Evolutionary conservation across 1,140 invertebrate species (phyloP), one percentile per base, ranked within the genome.

Genomic region (Uloborus diversus): DNA sequence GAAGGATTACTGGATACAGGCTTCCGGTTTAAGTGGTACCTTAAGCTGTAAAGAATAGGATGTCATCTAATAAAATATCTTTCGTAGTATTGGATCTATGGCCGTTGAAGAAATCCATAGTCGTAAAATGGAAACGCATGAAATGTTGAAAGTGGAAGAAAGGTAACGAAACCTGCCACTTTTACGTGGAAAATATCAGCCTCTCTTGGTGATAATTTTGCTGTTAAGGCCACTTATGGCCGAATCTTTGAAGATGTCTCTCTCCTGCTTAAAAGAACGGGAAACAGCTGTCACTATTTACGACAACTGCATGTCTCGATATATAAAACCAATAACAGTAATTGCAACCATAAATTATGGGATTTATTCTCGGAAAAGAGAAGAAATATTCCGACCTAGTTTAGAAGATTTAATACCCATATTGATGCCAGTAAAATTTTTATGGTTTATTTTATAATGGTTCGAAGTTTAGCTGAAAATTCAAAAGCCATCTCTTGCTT

Each of bases 171-270:
- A 57, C 57, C 68, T 37, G 53, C 68, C 53, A 70, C 68, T 37
- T 57, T 56, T 33, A 70, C 30, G 68, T 49, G 49, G 30, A 70
- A 70, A 70, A 56, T 70, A 57, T 37, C 49, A 56, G 20, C 30
- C 49, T 32, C 25, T 23, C 28, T 57, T 25, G 51, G 37, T 53
- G 68, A 70, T 70, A 70, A 70, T 70, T 70, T 70, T 56, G 49
- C 51, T 70, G 68, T 70, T 70, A 70, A 70, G 68, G 33, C 49
- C 68, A 70, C 68, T 70, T 70, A 70, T 53, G 30, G 68, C 32
- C 37, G 30, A 28, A 53, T 57, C 68, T 37, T 70, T 53, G 57
- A 70, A 70, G 53, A 70, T 57, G 53, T 56, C 53, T 70, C 37
- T 57, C 25, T 20, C 35, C 49, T 70, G 68, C 68, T 70, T 70